These are phyloP conservation scores for Mythimna albipuncta DNA, from an alignment of 2,888 invertebrate genomes.

Conservation along the genomic window DNA sequence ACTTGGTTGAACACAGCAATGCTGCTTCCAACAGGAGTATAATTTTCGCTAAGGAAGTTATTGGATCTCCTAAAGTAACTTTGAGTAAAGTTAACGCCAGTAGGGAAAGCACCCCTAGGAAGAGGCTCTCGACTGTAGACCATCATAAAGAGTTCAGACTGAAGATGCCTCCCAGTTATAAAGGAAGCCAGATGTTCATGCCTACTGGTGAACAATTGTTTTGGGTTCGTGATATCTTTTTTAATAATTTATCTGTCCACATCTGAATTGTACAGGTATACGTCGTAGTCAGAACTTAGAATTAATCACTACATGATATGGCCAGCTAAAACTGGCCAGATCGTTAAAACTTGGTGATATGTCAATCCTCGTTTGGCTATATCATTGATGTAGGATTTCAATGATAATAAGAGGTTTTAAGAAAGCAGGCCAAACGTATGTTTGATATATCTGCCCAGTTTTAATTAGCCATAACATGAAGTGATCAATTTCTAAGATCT, in stretches of 20 bases:
- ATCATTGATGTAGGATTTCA: no score
- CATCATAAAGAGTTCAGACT: slow-evolving; percentile 74
- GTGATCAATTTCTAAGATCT: no score
- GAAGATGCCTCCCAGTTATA: slow-evolving; percentile 75
- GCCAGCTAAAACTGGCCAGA: no score
- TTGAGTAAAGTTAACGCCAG: slow-evolving; percentile 49
- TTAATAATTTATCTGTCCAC: background rate
- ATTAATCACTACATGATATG: no score
- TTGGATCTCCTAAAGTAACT: slow-evolving; percentile 71
- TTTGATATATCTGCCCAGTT: no score
- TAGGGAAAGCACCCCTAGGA: slow-evolving; percentile 53
- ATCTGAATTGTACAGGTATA: background rate
- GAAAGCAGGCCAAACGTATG: no score
- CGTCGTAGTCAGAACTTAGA: no score
- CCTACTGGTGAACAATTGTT: slow-evolving; percentile 83
- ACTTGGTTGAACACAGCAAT: slow-evolving; percentile 64
- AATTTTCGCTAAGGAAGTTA: slow-evolving; percentile 67
- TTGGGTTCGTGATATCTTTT: slow-evolving; percentile 80
- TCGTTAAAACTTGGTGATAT: no score
- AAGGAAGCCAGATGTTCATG: slow-evolving; percentile 84
- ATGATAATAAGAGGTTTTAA: no score
- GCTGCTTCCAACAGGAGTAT: slow-evolving; percentile 68
- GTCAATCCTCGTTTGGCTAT: no score
- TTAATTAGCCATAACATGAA: no score
- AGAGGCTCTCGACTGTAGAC: slow-evolving; percentile 72